phyloP scores from a whole-genome alignment of 2,888 invertebrate genomes.

The Isoperla grammatica region DNA sequence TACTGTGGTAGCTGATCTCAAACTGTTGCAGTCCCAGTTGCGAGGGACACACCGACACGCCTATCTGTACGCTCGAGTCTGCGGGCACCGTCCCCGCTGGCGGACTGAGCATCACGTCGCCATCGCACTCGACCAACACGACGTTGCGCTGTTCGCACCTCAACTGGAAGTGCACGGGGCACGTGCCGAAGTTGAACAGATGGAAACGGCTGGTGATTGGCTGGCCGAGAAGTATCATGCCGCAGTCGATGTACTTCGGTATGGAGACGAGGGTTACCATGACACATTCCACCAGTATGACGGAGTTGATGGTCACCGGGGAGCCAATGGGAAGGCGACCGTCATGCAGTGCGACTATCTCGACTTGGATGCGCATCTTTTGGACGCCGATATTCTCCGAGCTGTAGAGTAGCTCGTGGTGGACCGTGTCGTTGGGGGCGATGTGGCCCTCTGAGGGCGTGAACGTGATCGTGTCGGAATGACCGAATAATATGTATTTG shows the following conservation, averaged over 20 bases:
- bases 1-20: too few species aligned
- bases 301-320: neutral
- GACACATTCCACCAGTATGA: neutral
- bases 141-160: conserved; percentile 29
- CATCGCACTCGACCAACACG: conserved; percentile 29
- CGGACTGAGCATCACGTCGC: conserved; percentile 36
- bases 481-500: conserved; percentile 6
- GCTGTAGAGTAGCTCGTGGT: conserved; percentile 34
- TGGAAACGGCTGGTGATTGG: conserved; percentile 38
- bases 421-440: conserved; percentile 35
- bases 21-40: too few species aligned
- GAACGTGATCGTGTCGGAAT: conserved; percentile 30
- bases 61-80: too few species aligned
- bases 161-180: conserved; percentile 41
- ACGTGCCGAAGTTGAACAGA: conserved; percentile 43
- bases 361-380: conserved; percentile 27
- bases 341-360: neutral
- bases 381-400: conserved; percentile 32
- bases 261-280: neutral
- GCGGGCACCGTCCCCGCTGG: conserved; percentile 24
- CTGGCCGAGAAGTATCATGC: conserved; percentile 34
- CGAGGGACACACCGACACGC: conserved; percentile 17
- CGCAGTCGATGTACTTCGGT: conserved; percentile 1
- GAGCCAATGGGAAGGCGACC: neutral
- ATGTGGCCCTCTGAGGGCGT: conserved; percentile 30